phyloP scores from a whole-genome alignment of 1,140 invertebrate genomes.

The Monomorium pharaonis region DNA sequence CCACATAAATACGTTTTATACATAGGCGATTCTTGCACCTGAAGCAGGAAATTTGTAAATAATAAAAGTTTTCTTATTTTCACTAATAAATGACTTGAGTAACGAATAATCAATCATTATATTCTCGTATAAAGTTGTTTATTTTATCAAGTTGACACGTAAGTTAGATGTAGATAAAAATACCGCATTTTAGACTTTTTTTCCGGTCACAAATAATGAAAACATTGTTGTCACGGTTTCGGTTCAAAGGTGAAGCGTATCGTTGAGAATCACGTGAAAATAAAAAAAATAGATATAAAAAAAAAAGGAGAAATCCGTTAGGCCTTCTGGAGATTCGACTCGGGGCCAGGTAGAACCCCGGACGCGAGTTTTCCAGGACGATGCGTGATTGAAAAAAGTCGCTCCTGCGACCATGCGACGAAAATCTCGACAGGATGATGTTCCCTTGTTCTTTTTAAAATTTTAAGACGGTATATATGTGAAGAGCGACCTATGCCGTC shows the following conservation, averaged over 20 bases:
- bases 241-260: not conserved
- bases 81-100: not conserved
- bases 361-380: slow-evolving; percentile 33
- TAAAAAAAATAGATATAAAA: not conserved
- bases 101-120: not conserved
- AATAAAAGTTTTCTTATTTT: not conserved
- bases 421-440: slow-evolving; percentile 51
- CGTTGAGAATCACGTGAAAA: not conserved
- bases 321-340: slow-evolving; percentile 18
- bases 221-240: not conserved
- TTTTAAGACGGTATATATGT: slow-evolving; percentile 61
- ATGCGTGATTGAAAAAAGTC: slow-evolving; percentile 62
- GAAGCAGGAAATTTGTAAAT: slow-evolving; percentile 34
- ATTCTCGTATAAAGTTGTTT: not conserved
- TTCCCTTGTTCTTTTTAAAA: slow-evolving; percentile 72
- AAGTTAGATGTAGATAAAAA: not conserved
- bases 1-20: slow-evolving; percentile 56
- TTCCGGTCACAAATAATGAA: not conserved
- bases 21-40: slow-evolving; percentile 70
- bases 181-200: not conserved
- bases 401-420: slow-evolving; percentile 51
- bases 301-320: slow-evolving; percentile 53
- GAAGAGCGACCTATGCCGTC: slow-evolving; percentile 13
- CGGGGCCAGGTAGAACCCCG: slow-evolving; percentile 36
- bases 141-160: not conserved